Conservation (phyloP, 2,113 vertebrate species). For the Castor canadensis region DNA sequence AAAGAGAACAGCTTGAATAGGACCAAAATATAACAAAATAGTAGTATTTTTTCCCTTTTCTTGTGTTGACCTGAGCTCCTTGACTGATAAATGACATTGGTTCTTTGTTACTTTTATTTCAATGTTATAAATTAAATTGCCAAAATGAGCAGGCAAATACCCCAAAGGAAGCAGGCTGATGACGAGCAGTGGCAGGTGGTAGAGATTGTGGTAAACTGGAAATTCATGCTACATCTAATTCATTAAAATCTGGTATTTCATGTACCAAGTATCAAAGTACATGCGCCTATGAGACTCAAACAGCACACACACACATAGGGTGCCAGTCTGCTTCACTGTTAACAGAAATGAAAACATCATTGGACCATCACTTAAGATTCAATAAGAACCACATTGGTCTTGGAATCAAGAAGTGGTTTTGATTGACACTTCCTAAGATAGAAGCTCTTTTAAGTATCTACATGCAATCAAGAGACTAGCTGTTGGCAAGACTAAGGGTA, state of each 20-base stretch:
- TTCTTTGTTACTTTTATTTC: neutral
- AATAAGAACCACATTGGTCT: neutral
- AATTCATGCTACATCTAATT: neutral
- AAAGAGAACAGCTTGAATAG: neutral
- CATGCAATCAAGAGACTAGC: neutral
- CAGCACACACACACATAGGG: neutral
- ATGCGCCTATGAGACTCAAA: neutral
- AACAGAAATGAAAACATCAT: neutral
- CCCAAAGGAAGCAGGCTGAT: neutral
- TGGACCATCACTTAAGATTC: neutral
- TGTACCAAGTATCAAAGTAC: neutral
- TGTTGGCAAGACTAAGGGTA: neutral
- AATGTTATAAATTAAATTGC: neutral
- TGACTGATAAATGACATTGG: neutral
- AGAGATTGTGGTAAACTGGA: neutral
- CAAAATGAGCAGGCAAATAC: neutral
- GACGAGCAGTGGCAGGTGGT: neutral
- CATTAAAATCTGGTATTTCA: neutral
- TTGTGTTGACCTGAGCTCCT: neutral
- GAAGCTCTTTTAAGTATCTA: neutral
- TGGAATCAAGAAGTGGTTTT: neutral
- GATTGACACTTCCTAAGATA: neutral
- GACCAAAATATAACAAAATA: neutral
- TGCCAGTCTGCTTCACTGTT: neutral
- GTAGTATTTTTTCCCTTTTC: neutral